A percentile compares a stretch with the other conserved stretches of the same genome.
Evolutionary conservation across 2,113 vertebrate species (phyloP).

Genomic region (Thomomys bottae): DNA sequence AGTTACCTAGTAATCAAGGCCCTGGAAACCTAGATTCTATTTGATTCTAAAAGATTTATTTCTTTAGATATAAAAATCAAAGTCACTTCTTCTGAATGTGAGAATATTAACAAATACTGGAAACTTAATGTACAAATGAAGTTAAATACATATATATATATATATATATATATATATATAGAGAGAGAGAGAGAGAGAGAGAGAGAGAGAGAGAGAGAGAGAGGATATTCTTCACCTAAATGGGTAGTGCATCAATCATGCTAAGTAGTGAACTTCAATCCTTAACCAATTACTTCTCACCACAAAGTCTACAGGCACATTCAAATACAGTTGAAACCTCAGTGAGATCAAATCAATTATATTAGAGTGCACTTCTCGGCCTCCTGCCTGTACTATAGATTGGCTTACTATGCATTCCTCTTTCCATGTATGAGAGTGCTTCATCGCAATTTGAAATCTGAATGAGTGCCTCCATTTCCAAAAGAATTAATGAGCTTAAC

Average conservation of each 20-base stretch:
- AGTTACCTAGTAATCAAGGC: not conserved
- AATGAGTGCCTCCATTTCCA: not conserved
- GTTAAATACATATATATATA: too few relatives aligned
- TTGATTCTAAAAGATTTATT: not conserved
- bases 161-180: too few relatives aligned
- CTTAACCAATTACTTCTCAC: slow-evolving; percentile 35
- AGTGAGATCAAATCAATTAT: slow-evolving; percentile 17
- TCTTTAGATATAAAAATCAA: slow-evolving; percentile 21
- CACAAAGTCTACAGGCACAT: not conserved
- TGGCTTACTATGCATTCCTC: not conserved
- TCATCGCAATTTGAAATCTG: not conserved
- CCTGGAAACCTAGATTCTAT: not conserved
- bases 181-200: too few relatives aligned
- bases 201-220: not conserved
- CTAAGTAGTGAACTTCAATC: slow-evolving; percentile 31
- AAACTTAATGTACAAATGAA: slow-evolving; percentile 19
- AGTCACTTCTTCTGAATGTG: not conserved
- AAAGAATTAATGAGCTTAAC: not conserved
- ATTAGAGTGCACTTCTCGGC: not conserved
- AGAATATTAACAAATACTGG: not conserved
- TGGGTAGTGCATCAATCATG: not conserved
- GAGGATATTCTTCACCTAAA: slow-evolving; percentile 34
- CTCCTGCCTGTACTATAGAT: not conserved
- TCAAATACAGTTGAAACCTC: not conserved
- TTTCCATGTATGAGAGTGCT: not conserved